Conservation (phyloP, 37 sponge, comb jelly and placozoan genomes). For the Oscarella lobularis region DNA sequence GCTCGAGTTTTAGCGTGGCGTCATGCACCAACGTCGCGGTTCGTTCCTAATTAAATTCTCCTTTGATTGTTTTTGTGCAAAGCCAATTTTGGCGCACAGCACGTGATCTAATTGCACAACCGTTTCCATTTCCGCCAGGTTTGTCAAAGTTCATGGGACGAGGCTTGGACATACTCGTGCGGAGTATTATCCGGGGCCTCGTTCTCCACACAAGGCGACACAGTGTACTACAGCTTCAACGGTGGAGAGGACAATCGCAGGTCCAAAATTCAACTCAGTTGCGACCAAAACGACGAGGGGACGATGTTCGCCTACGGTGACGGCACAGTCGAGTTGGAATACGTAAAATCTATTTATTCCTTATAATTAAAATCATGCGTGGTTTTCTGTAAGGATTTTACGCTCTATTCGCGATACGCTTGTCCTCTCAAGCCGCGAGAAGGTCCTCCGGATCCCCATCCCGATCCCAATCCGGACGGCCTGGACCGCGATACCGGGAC, state of each 20-base stretch:
- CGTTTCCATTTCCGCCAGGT: background rate
- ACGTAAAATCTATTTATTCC: no score
- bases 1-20: no score
- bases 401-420: background rate
- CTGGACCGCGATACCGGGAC: background rate
- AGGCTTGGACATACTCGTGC: background rate
- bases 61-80: no score
- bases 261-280: background rate
- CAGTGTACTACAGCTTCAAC: background rate
- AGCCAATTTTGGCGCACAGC: no score
- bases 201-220: background rate
- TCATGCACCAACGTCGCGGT: no score
- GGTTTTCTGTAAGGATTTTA: background rate
- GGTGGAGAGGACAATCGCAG: background rate
- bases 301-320: background rate
- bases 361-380: background rate
- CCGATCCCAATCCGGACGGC: no score
- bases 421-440: background rate
- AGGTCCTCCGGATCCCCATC: background rate
- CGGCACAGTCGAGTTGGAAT: background rate
- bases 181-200: background rate
- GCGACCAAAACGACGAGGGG: background rate
- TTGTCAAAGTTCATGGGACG: background rate
- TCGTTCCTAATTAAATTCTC: no score
- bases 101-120: no score